Conservation (phyloP, 1,140 invertebrate species). For the Aphidius gifuensis region DNA sequence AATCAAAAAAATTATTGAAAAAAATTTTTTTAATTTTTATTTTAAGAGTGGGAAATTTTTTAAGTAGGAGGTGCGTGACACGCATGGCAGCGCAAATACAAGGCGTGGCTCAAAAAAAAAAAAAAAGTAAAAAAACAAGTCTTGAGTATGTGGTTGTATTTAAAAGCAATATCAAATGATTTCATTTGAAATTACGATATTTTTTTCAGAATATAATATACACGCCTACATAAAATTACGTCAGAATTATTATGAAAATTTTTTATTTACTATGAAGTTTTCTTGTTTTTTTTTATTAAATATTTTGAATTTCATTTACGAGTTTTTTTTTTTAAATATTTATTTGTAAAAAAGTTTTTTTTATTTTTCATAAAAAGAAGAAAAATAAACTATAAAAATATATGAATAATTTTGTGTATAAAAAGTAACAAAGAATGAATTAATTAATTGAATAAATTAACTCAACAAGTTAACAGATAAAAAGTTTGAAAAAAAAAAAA, state of each 20-base stretch:
- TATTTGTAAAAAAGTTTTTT: too few relatives aligned
- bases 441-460: too few relatives aligned
- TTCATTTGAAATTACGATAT: slow-evolving; percentile 19
- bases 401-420: too few relatives aligned
- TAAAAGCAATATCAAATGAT: slow-evolving; percentile 18
- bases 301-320: too few relatives aligned
- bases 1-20: slow-evolving; percentile 13
- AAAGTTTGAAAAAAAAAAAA: too few relatives aligned
- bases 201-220: background rate
- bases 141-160: slow-evolving; percentile 30
- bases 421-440: too few relatives aligned
- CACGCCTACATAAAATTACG: slow-evolving; percentile 15
- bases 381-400: too few relatives aligned
- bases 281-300: too few relatives aligned
- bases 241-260: slow-evolving; percentile 15
- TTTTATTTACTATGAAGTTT: slow-evolving; percentile 3
- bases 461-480: too few relatives aligned
- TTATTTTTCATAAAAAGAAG: too few relatives aligned
- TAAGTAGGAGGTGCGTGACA: slow-evolving; percentile 52
- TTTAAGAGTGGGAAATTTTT: slow-evolving; percentile 30
- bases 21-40: too few relatives aligned
- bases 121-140: slow-evolving; percentile 23
- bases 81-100: slow-evolving; percentile 52
- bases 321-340: too few relatives aligned
- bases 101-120: slow-evolving; percentile 45